phyloP scores from a whole-genome alignment of 1,140 invertebrate genomes.

The Globodera rostochiensis region DNA sequence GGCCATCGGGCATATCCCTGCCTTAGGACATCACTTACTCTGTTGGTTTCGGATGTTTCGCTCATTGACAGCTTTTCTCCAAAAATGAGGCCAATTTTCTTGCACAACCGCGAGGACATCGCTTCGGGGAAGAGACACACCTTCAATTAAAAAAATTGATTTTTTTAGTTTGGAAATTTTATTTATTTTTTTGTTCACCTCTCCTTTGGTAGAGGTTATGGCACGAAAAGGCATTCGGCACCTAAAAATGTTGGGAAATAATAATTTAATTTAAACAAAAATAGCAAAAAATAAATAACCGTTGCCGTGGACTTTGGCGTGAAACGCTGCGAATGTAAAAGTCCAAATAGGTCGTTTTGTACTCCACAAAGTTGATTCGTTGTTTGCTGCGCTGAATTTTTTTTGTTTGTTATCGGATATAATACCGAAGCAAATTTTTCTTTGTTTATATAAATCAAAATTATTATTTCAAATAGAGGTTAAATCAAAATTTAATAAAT shows the following conservation, averaged over 20 bases:
- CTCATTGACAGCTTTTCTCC: conserved; percentile 48
- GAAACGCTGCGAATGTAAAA: conserved; percentile 50
- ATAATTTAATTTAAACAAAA: background rate
- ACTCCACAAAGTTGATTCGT: conserved; percentile 54
- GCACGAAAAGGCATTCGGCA: conserved; percentile 48
- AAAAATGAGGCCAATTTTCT: conserved; percentile 49
- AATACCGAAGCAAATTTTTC: background rate
- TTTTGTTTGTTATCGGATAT: background rate
- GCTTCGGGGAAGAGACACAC: conserved; percentile 47
- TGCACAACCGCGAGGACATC: conserved; percentile 42
- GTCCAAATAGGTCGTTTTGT: conserved; percentile 46
- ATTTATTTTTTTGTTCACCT: conserved; percentile 8
- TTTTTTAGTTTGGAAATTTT: background rate
- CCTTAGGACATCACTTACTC: background rate
- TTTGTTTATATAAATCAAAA: too few species aligned
- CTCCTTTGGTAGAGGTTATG: conserved; percentile 49
- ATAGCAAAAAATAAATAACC: conserved; percentile 14
- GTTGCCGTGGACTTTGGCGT: conserved; percentile 34
- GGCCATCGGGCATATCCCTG: background rate
- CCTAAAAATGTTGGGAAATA: conserved; percentile 25
- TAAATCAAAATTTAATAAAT: too few species aligned
- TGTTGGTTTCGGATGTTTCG: conserved; percentile 35
- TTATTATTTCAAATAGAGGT: too few species aligned
- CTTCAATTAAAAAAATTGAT: background rate
- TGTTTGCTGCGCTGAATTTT: conserved; percentile 42